Evolutionary conservation across 2,888 invertebrate genomes (phyloP), one percentile per base, ranked within the genome.

Genomic region (Ceriagrion tenellum): DNA sequence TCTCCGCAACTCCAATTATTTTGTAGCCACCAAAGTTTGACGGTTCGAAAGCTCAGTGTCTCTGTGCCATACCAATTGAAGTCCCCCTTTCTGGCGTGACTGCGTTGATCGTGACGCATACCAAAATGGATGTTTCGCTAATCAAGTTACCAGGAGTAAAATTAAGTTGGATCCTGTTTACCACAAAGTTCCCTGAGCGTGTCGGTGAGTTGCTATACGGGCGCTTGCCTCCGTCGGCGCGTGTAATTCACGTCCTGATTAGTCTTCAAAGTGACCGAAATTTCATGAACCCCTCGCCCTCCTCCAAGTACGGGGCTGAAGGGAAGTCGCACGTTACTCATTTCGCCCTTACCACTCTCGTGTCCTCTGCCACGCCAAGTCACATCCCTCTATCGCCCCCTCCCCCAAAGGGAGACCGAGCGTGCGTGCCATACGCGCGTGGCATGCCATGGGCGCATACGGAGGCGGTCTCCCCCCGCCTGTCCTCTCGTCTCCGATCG

Each of bases 251-350:
- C 81, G 13, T 35, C 30, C 81, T 81, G 81, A 81, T 81, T 81
- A 35, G 26, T 35, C 81, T 81, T 81, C 81, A 81, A 81, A 81
- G 81, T 26, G 81, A 81, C 81, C 30, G 81, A 81, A 81, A 81
- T 81, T 81, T 35, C 16, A 23, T 47, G 55, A 26, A 13, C 40
- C 55, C 13, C 55, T n/a, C 89, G 59, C 59, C 13, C 59, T 59
- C 13, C 59, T 47, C 47, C 47, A 47, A 47, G 47, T 8, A 47
- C 47, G 47, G 47, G n/a, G 47, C 8, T 47, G 47, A 47, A 2
- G 47, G 47, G 47, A 47, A 47, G 47, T 47, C 47, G 47, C 47
- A 16, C 88, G 12, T 88, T 55, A n/a, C 55, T 47, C n/a, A 55
- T 55, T n/a, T 8, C 26, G 16, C 23, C 55, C 55, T 23, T 47